Conservation (phyloP, 2,888 invertebrate species). For the Allophyes oxyacanthae region DNA sequence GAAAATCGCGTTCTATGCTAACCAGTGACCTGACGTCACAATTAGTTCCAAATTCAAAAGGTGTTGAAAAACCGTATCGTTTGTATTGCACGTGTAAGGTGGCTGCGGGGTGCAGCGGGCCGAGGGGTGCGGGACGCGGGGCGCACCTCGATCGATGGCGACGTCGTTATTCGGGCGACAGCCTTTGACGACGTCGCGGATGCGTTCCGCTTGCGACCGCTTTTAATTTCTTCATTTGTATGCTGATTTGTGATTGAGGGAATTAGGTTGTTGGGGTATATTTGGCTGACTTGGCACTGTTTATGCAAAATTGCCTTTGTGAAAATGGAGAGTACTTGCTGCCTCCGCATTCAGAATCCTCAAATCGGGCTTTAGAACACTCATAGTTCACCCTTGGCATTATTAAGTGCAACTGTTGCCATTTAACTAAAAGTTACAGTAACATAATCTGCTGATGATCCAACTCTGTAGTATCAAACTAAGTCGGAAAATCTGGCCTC, state of each 20-base stretch:
- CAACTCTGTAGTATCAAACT: no score
- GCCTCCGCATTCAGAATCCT: no score
- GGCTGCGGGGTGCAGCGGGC: slow-evolving; percentile 58
- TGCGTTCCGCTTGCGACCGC: slow-evolving; percentile 62
- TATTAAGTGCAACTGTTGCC: no score
- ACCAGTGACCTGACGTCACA: slow-evolving; percentile 50
- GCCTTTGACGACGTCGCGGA: slow-evolving; percentile 86
- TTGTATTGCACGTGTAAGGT: slow-evolving; percentile 63
- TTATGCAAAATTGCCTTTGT: slow-evolving; percentile 22
- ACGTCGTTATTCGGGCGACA: slow-evolving; percentile 89
- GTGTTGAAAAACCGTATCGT: slow-evolving; percentile 58
- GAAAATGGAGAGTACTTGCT: background rate
- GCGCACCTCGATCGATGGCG: slow-evolving; percentile 84
- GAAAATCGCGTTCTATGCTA: slow-evolving; percentile 19
- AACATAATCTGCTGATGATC: no score
- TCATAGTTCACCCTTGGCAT: no score
- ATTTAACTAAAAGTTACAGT: no score
- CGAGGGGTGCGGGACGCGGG: slow-evolving; percentile 58
- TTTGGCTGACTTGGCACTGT: slow-evolving; percentile 19
- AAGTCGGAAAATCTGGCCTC: no score
- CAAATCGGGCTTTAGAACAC: no score
- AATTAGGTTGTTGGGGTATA: slow-evolving; percentile 46
- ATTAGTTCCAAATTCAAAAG: slow-evolving; percentile 56
- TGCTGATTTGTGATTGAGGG: slow-evolving; percentile 57
- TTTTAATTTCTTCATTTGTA: slow-evolving; percentile 59